Evolutionary conservation across 2,113 vertebrate species (phyloP), one percentile per base, ranked within the genome.

Genomic region (Rhizomys pruinosus): DNA sequence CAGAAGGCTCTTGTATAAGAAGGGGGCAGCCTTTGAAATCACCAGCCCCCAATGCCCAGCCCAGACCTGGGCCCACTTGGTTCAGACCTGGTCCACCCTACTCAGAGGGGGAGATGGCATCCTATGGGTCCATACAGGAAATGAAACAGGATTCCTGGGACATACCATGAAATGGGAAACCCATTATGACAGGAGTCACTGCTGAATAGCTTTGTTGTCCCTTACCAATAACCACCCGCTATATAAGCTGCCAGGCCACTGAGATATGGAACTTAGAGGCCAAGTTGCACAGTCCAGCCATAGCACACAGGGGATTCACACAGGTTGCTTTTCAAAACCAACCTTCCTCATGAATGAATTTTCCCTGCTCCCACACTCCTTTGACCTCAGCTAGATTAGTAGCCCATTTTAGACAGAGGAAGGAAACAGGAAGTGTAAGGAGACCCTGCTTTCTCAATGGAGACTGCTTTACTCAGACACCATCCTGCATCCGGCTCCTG

Each of bases 151-250:
- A n/a, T 69, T 78, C 71, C 68, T 34, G 25, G 44, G 61, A 7
- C 47, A 52, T 11, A 52, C 11, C 47, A 52, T 52, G 47, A 11
- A 52, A 44, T 13, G 68, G 34, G 69, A 68, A 27, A 61, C 12
- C 34, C 3, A 9, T 27, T 25, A 59, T 25, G 42, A 23, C 37
- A 25, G 5, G 19, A 52, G 11, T 29, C 22, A 13, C 29, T 4
- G 32, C 1, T 47, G 68, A 5, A 29, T 15, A 11, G 1, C 52
- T 8, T 0, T 1, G 39, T 37, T 0, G 5, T 32, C 11, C 23
- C 6, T 12, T 12, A 34, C 0, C 22, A 52, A 52, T 11, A 52
- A 52, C 47, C 47, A 52, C 47, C 47, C 47, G 6, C 37, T 15
- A 23, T 0, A 2, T 20, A 87, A 84, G 44, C 73, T 1, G 0